Conservation (phyloP, 2,113 vertebrate species). For the Nyctereutes procyonoides region DNA sequence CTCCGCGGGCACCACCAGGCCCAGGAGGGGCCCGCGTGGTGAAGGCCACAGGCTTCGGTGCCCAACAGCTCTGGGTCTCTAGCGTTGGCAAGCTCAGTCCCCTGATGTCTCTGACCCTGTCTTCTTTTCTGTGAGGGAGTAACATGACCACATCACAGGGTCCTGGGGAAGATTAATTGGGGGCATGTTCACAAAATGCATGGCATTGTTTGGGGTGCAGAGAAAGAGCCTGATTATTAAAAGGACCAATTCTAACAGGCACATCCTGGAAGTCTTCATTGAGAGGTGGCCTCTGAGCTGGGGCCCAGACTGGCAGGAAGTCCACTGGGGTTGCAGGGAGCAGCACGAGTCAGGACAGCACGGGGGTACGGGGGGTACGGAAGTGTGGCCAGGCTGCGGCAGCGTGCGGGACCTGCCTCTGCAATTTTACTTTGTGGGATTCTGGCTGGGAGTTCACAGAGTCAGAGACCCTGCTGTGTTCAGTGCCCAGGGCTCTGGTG, state of each 20-base stretch:
- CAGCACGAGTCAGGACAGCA: background rate
- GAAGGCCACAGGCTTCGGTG: background rate
- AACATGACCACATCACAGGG: background rate
- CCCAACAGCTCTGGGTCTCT: background rate
- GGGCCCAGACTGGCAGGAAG: background rate
- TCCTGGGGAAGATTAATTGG: background rate
- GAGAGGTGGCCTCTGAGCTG: background rate
- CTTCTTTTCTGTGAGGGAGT: background rate
- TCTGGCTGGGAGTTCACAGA: constrained; percentile 68
- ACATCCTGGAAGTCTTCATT: background rate
- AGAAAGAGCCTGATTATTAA: background rate
- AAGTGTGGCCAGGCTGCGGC: background rate
- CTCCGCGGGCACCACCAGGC: fast-evolving
- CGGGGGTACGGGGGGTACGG: background rate
- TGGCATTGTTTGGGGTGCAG: background rate
- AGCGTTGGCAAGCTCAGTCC: background rate
- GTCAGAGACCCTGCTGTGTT: constrained; percentile 77
- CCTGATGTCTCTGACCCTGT: background rate
- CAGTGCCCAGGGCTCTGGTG: constrained; percentile 74
- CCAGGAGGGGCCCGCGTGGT: background rate
- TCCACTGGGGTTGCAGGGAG: background rate
- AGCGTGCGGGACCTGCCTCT: constrained; percentile 68
- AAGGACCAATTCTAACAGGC: background rate
- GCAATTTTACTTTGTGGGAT: constrained; percentile 71
- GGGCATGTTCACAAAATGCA: background rate